Conservation (phyloP, 2,797 vertebrate species). For the Micromesistius poutassou region DNA sequence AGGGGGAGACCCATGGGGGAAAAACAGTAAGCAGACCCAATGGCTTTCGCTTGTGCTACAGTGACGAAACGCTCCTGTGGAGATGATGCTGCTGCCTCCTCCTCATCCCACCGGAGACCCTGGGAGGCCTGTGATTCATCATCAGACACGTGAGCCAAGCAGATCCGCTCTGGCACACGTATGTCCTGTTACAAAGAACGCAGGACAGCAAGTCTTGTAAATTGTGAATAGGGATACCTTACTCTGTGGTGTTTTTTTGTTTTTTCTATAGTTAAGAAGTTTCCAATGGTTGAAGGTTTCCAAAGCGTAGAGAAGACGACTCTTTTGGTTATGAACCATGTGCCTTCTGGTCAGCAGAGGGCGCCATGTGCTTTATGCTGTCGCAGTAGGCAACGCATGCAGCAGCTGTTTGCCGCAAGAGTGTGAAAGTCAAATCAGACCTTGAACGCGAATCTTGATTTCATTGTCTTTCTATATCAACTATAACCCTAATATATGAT, state of each 20-base stretch:
- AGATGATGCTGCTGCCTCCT: background rate
- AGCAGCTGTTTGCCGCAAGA: background rate
- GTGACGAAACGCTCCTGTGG: background rate
- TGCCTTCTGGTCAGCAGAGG: background rate
- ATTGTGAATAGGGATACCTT: background rate
- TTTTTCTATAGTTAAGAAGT: background rate
- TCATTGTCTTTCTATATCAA: background rate
- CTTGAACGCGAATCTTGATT: background rate
- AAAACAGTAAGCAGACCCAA: background rate
- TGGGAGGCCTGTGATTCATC: slow-evolving; percentile 1
- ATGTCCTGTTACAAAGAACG: background rate
- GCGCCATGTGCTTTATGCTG: background rate
- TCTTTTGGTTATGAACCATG: background rate
- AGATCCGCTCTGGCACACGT: background rate
- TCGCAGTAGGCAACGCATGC: background rate
- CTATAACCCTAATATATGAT: background rate
- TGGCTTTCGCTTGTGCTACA: background rate
- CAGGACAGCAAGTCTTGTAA: background rate
- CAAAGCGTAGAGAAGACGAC: background rate
- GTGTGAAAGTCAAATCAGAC: background rate
- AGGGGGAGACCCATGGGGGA: background rate
- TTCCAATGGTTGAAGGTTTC: background rate
- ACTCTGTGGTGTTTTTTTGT: background rate
- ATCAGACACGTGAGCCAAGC: background rate
- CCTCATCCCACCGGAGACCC: background rate